Evolutionary conservation across 2,888 invertebrate species (phyloP).

Genomic region (Palloptera scutellata): DNA sequence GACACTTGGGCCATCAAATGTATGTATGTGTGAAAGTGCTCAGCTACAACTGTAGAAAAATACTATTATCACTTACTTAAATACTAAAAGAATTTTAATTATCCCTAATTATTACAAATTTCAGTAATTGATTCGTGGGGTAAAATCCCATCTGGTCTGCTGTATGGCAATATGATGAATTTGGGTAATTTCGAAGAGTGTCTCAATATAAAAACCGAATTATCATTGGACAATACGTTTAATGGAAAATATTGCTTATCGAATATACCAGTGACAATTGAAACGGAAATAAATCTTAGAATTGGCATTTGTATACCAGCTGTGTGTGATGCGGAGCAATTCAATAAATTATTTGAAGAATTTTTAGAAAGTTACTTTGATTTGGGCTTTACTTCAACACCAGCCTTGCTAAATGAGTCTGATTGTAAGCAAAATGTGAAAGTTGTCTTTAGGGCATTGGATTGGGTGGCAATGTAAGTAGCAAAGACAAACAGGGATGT

Average conservation of each 20-base stretch:
- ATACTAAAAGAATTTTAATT: no score
- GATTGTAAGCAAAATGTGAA: not conserved
- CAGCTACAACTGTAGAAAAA: no score
- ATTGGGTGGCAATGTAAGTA: no score
- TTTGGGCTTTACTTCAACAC: not conserved
- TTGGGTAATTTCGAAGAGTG: constrained; percentile 66
- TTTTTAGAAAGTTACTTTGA: not conserved
- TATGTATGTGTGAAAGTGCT: no score
- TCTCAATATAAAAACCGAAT: constrained; percentile 50
- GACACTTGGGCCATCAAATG: no score
- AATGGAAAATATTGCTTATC: constrained; percentile 64
- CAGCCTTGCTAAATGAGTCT: not conserved
- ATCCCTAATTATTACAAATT: constrained; percentile 22
- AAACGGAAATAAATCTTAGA: constrained; percentile 47
- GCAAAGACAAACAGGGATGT: no score
- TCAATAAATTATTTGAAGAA: constrained; percentile 36
- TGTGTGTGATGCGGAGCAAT: constrained; percentile 51
- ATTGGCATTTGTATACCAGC: constrained; percentile 61
- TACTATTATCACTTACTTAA: no score
- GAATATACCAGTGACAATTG: constrained; percentile 51
- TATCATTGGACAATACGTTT: constrained; percentile 48
- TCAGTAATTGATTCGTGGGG: constrained; percentile 65
- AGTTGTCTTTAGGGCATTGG: no score
- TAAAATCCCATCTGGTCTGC: constrained; percentile 63
- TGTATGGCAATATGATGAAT: constrained; percentile 62